Conservation (phyloP, 2,797 vertebrate species). For the Myotis daubentonii region DNA sequence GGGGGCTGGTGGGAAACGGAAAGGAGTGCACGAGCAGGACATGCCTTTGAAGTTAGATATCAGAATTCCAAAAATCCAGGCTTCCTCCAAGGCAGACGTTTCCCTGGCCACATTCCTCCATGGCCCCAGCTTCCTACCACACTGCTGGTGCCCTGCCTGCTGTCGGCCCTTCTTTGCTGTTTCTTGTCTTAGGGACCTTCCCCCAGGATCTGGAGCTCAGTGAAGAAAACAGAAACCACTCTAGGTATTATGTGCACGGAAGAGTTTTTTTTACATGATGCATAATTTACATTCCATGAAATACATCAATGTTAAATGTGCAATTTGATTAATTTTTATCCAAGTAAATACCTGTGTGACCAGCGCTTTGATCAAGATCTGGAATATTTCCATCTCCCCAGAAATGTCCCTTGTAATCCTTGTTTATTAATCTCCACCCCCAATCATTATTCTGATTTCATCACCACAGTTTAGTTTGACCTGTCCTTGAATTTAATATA, state of each 20-base stretch:
- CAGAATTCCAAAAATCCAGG: background rate
- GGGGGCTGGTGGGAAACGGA: background rate
- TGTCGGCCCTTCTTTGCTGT: background rate
- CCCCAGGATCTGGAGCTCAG: background rate
- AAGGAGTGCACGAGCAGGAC: background rate
- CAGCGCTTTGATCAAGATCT: slow-evolving; percentile 6
- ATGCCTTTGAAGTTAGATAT: background rate
- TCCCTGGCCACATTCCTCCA: background rate
- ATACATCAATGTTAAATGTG: background rate
- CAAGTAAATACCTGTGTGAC: slow-evolving; percentile 1
- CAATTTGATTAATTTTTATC: background rate
- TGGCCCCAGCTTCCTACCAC: background rate
- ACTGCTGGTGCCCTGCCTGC: background rate
- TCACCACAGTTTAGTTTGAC: background rate
- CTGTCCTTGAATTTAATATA: background rate
- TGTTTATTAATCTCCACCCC: background rate
- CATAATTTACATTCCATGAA: slow-evolving; percentile 9
- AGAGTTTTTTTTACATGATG: slow-evolving; percentile 10
- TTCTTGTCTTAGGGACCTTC: background rate
- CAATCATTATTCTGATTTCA: background rate
- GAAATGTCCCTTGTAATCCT: background rate
- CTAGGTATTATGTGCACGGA: background rate
- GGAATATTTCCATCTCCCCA: background rate
- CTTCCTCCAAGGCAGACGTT: background rate
- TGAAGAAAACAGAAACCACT: slow-evolving; percentile 14